Evolutionary conservation across 2,888 invertebrate species (phyloP).

Genomic region (Coleophora flavipennella): DNA sequence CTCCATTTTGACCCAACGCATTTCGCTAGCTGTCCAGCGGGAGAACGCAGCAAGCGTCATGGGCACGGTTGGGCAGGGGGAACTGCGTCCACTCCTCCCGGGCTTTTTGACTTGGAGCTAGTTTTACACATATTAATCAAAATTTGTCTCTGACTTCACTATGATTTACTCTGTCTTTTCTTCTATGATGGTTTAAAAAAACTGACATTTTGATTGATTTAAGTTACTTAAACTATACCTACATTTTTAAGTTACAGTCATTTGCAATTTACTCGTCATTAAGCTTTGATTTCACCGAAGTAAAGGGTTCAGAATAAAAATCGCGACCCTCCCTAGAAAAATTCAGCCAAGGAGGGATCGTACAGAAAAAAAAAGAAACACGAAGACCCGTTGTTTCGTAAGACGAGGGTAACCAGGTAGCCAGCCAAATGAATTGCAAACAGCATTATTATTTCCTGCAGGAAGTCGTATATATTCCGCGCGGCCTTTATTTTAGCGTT

Average conservation of each 20-base stretch:
- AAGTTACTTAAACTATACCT: not conserved
- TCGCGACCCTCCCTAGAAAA: slow-evolving; percentile 55
- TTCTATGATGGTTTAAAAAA: too few relatives aligned
- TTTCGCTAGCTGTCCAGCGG: too few relatives aligned
- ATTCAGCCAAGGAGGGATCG: slow-evolving; percentile 37
- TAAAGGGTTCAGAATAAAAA: slow-evolving; percentile 64
- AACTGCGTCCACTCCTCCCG: too few relatives aligned
- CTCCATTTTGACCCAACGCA: too few relatives aligned
- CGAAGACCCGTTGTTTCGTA: slow-evolving; percentile 53
- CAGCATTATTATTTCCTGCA: slow-evolving; percentile 73
- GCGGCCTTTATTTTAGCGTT: slow-evolving; percentile 69
- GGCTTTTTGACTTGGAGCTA: too few relatives aligned
- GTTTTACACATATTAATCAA: too few relatives aligned
- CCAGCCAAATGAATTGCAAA: slow-evolving; percentile 72
- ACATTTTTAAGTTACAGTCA: slow-evolving; percentile 6
- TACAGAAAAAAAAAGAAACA: slow-evolving; percentile 36
- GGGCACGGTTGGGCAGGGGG: too few relatives aligned
- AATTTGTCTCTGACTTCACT: too few relatives aligned
- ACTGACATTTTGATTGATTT: too few relatives aligned
- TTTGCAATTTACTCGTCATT: slow-evolving; percentile 30
- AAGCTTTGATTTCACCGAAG: slow-evolving; percentile 58
- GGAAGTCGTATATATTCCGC: slow-evolving; percentile 73
- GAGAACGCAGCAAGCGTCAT: too few relatives aligned
- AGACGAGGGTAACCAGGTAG: slow-evolving; percentile 67
- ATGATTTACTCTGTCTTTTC: too few relatives aligned